Evolutionary conservation across 2,113 vertebrate species (phyloP).

Genomic region (Meleagris gallopavo): DNA sequence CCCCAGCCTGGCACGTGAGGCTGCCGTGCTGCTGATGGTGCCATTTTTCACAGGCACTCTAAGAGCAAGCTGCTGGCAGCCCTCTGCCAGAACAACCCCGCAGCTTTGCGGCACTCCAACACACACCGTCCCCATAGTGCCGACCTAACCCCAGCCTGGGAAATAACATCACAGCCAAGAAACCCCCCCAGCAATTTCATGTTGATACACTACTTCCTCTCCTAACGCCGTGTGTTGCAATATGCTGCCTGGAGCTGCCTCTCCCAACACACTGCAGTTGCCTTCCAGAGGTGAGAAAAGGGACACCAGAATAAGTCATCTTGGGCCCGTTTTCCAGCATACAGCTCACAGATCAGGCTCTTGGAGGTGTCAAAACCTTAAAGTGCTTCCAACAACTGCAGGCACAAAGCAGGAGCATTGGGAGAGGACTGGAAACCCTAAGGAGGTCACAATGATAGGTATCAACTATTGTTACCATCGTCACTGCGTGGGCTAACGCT

Average conservation of each 20-base stretch:
- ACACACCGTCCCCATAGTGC: background rate
- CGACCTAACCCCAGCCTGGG: fast-evolving
- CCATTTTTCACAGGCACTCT: background rate
- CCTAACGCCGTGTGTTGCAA: background rate
- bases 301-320: background rate
- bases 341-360: background rate
- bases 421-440: background rate
- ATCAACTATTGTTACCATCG: background rate
- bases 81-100: background rate
- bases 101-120: background rate
- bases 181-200: background rate
- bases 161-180: fast-evolving
- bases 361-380: fast-evolving
- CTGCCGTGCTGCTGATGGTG: background rate
- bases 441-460: background rate
- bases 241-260: background rate
- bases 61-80: background rate
- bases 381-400: background rate
- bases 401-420: fast-evolving
- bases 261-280: background rate
- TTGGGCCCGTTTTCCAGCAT: background rate
- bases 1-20: background rate
- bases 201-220: background rate
- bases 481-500: fast-evolving
- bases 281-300: background rate